phyloP scores from a whole-genome alignment of 2,113 vertebrate genomes.

The Todiramphus saurophagus region DNA sequence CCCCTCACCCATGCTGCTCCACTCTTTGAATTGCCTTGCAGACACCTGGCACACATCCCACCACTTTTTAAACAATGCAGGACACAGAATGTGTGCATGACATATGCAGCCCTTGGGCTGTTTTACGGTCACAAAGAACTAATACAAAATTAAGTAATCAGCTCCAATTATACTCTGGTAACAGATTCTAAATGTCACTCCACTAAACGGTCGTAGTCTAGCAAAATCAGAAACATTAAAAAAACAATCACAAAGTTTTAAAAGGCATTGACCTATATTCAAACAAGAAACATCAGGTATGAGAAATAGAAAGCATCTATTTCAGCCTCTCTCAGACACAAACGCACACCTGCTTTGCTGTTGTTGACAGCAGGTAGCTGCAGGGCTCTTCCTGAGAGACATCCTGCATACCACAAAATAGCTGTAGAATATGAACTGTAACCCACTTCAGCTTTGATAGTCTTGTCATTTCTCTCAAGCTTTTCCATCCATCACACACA shows the following conservation, averaged over 20 bases:
- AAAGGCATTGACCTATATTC: neutral
- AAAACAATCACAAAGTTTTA: neutral
- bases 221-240: neutral
- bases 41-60: neutral
- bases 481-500: constrained; percentile 5
- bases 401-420: constrained; percentile 26
- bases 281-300: neutral
- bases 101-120: neutral
- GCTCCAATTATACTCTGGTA: neutral
- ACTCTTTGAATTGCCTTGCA: neutral
- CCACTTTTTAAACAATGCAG: neutral
- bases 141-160: neutral
- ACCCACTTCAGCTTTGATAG: constrained; percentile 1
- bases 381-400: constrained; percentile 18
- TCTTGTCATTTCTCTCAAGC: neutral
- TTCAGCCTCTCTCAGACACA: neutral
- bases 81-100: neutral
- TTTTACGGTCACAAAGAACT: neutral
- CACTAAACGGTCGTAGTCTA: neutral
- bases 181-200: neutral
- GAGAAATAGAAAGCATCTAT: neutral
- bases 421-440: neutral
- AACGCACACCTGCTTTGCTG: constrained; percentile 29
- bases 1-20: neutral
- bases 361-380: neutral